phyloP scores from a whole-genome alignment of 2,113 vertebrate genomes.

The Taurulus bubalis region DNA sequence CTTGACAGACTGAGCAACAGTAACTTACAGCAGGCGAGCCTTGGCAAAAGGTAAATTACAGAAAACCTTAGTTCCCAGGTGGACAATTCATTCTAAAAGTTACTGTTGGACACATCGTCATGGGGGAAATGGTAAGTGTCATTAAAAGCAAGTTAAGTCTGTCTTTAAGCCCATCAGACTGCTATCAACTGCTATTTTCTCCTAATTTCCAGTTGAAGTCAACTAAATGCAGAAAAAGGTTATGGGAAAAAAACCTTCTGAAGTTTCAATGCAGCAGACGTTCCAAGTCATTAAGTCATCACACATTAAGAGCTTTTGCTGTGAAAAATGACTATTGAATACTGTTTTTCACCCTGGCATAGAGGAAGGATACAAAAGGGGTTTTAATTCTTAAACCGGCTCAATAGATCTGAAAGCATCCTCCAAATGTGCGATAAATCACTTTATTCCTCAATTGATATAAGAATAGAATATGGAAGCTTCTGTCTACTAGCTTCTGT shows the following conservation, averaged over 20 bases:
- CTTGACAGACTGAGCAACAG: background rate
- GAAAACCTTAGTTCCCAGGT: background rate
- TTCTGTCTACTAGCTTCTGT: background rate
- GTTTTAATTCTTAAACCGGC: constrained; percentile 32
- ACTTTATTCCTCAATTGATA: constrained; percentile 6
- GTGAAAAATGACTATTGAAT: constrained; percentile 29
- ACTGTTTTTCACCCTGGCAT: constrained; percentile 15
- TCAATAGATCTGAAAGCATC: constrained; percentile 19
- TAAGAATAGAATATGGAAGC: background rate
- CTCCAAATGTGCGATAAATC: background rate
- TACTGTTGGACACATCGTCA: background rate
- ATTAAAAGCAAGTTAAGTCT: background rate
- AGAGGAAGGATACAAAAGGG: background rate
- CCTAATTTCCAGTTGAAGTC: constrained; percentile 10
- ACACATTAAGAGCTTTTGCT: constrained; percentile 29
- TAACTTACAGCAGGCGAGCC: background rate
- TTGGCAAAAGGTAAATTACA: background rate
- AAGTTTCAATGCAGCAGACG: constrained; percentile 8
- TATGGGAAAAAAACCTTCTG: background rate
- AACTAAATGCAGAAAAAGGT: constrained; percentile 22
- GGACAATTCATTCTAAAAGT: background rate
- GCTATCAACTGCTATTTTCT: background rate
- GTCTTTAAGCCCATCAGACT: background rate
- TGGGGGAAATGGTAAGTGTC: background rate
- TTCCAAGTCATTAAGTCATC: constrained; percentile 39